Conservation (phyloP, 2,888 invertebrate genomes). For the Archaeoteleia sp. region DNA sequence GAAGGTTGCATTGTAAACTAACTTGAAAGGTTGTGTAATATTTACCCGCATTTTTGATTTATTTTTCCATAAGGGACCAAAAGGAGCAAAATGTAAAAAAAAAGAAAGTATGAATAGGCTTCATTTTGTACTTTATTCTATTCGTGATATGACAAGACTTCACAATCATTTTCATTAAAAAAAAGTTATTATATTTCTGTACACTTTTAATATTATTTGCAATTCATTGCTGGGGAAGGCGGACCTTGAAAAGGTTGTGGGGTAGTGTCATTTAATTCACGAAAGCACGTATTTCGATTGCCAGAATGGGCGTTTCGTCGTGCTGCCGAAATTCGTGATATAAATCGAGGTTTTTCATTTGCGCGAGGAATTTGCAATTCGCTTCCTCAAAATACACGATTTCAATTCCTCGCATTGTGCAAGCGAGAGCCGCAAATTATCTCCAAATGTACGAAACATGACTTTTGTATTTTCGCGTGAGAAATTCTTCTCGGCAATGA, state of each 20-base stretch:
- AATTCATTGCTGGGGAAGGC: too few relatives aligned
- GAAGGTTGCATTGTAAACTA: too few relatives aligned
- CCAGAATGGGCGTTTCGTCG: conserved; percentile 41
- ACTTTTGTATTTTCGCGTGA: too few relatives aligned
- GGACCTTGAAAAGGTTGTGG: conserved; percentile 15
- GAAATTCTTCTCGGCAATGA: conserved; percentile 20
- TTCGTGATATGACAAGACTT: conserved; percentile 9
- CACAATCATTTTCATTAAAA: conserved; percentile 11
- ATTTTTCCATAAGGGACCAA: neutral
- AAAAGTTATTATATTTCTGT: too few relatives aligned
- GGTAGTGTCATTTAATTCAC: conserved; percentile 45
- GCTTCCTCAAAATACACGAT: conserved; percentile 32
- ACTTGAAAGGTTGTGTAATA: conserved; percentile 24
- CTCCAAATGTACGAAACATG: too few relatives aligned
- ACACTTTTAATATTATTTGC: too few relatives aligned
- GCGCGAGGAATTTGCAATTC: conserved; percentile 47
- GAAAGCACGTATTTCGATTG: conserved; percentile 33
- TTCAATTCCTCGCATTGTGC: neutral
- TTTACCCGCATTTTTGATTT: neutral
- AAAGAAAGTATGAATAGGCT: conserved; percentile 26
- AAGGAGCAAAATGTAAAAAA: neutral
- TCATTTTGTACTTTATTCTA: conserved; percentile 8
- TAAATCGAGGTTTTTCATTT: conserved; percentile 47
- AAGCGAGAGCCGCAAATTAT: conserved; percentile 8
- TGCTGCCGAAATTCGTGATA: conserved; percentile 46